These are phyloP conservation scores for Phylloscopus trochiloides DNA, from an alignment of 2,113 vertebrate species.

Conservation along the genomic window DNA sequence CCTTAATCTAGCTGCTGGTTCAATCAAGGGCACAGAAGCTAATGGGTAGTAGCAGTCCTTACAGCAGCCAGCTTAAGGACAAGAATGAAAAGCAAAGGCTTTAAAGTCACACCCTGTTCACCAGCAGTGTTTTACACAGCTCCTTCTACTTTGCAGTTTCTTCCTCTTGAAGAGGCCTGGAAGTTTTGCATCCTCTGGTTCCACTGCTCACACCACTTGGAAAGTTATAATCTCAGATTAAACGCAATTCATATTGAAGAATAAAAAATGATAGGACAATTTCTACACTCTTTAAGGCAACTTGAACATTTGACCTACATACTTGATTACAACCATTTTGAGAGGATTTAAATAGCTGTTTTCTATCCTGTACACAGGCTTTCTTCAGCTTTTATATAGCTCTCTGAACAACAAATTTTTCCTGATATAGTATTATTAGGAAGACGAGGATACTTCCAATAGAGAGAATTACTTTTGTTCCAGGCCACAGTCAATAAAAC, in stretches of 20 bases:
- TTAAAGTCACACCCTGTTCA: not conserved
- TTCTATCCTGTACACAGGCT: not conserved
- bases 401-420: not conserved
- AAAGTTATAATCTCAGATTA: not conserved
- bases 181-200: not conserved
- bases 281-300: not conserved
- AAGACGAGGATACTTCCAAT: not conserved
- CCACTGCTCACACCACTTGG: fast-evolving
- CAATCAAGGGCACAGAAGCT: not conserved
- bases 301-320: not conserved
- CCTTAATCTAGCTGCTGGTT: not conserved
- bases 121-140: not conserved
- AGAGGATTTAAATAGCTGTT: not conserved
- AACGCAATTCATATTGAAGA: not conserved
- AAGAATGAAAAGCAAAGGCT: not conserved
- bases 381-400: not conserved
- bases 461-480: not conserved
- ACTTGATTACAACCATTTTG: not conserved
- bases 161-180: not conserved
- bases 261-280: fast-evolving
- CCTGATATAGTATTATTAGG: not conserved
- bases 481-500: not conserved
- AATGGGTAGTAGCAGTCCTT: not conserved
- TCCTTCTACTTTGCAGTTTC: not conserved
- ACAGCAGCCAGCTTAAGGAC: not conserved